A percentile compares a stretch with the other conserved stretches of the same genome.
Evolutionary conservation across 1,140 invertebrate genomes (phyloP).

Genomic region (Bombus superbus): DNA sequence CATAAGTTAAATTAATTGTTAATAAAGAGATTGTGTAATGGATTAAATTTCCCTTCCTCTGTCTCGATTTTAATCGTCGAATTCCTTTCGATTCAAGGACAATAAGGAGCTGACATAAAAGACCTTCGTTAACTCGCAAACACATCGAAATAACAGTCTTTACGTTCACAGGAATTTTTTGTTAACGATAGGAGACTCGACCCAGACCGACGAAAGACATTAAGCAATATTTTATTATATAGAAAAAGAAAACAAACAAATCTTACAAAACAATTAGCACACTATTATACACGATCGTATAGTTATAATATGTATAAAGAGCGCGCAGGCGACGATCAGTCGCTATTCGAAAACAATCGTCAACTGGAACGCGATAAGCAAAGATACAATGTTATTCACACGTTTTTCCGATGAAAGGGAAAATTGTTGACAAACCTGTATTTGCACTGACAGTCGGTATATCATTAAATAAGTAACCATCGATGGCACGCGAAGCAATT

Average conservation of each 20-base stretch:
- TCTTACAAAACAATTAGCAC: constrained; percentile 71
- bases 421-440: neutral
- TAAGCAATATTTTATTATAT: constrained; percentile 69
- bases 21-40: constrained; percentile 65
- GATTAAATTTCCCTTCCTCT: neutral
- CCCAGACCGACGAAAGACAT: constrained; percentile 26
- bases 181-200: neutral
- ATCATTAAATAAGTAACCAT: constrained; percentile 19
- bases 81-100: neutral
- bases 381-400: neutral
- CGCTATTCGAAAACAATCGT: constrained; percentile 1
- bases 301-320: constrained; percentile 45
- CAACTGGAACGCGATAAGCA: constrained; percentile 23
- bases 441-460: neutral
- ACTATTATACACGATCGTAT: constrained; percentile 65
- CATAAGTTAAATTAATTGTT: constrained; percentile 74
- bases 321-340: constrained; percentile 14
- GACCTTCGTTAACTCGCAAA: neutral
- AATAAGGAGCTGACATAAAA: neutral
- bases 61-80: neutral
- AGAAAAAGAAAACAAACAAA: constrained; percentile 71
- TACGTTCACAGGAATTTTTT: neutral
- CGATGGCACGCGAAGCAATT: constrained; percentile 8
- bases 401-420: neutral
- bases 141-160: neutral